phyloP scores from a whole-genome alignment of 2,797 vertebrate species.

The Macropodus opercularis region DNA sequence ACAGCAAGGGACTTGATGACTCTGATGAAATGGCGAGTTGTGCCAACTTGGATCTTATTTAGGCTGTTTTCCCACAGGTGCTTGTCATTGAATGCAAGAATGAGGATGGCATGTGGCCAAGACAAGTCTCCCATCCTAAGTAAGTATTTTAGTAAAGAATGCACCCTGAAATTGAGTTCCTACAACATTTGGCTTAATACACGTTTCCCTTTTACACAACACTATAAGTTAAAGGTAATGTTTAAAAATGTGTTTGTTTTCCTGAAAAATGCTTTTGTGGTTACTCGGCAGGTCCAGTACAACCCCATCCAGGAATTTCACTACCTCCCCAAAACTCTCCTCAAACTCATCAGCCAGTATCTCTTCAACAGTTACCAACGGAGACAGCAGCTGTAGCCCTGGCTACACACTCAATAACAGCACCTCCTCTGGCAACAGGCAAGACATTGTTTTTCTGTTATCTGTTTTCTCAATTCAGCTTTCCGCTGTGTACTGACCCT shows the following conservation, averaged over 20 bases:
- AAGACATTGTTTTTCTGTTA: conserved; percentile 26
- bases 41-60: conserved; percentile 29
- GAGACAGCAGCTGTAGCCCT: conserved; percentile 90
- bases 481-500: neutral
- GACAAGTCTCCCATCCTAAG: conserved; percentile 90
- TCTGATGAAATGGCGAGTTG: conserved; percentile 19
- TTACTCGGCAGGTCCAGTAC: conserved; percentile 88
- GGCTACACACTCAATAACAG: conserved; percentile 90
- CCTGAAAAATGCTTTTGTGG: conserved; percentile 46
- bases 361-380: conserved; percentile 92
- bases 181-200: neutral
- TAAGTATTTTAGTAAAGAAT: conserved; percentile 68
- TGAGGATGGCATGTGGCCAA: conserved; percentile 96
- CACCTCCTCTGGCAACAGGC: conserved; percentile 86
- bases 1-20: conserved; percentile 5
- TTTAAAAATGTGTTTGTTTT: conserved; percentile 9
- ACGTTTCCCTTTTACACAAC: neutral
- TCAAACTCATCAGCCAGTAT: conserved; percentile 90
- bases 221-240: neutral
- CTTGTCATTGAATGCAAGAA: conserved; percentile 96
- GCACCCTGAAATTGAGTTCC: neutral
- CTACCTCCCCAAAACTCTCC: conserved; percentile 94
- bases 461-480: neutral
- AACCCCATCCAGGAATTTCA: conserved; percentile 91
- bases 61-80: conserved; percentile 81